Conservation (phyloP, 2,797 vertebrate genomes). For the Mormyrops boulengeri region DNA sequence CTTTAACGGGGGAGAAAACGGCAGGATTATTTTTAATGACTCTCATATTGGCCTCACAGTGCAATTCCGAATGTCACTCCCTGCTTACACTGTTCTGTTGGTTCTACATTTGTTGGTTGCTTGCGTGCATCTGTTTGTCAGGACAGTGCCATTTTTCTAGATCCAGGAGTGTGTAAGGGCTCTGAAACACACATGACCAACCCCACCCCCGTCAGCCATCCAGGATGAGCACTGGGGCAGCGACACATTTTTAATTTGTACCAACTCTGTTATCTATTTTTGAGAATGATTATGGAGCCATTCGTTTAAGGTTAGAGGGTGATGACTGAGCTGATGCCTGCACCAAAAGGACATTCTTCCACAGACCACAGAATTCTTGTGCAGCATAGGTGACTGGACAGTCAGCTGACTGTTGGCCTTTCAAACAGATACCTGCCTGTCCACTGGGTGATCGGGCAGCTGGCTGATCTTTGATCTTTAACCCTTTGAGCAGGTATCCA, state of each 20-base stretch:
- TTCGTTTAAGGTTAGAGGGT: not conserved
- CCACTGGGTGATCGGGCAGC: not conserved
- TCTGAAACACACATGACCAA: not conserved
- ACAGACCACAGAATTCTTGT: not conserved
- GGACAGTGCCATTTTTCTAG: not conserved
- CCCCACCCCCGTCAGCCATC: not conserved
- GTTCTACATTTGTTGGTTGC: not conserved
- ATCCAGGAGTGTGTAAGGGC: not conserved
- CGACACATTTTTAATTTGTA: not conserved
- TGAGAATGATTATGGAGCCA: not conserved
- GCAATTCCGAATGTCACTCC: not conserved
- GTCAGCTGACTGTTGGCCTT: not conserved
- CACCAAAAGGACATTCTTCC: not conserved
- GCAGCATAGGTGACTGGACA: not conserved
- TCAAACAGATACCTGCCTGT: not conserved
- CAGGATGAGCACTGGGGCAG: not conserved
- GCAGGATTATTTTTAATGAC: not conserved
- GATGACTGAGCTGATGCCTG: not conserved
- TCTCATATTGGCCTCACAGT: not conserved
- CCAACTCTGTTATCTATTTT: not conserved
- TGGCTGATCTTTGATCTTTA: not conserved
- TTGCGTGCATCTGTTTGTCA: not conserved
- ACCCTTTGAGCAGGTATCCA: not conserved
- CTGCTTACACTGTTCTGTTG: not conserved
- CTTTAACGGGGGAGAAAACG: not conserved